Evolutionary conservation across 2,113 vertebrate species (phyloP), one percentile per base, ranked within the genome.

Genomic region (Pogonocichla stellata): DNA sequence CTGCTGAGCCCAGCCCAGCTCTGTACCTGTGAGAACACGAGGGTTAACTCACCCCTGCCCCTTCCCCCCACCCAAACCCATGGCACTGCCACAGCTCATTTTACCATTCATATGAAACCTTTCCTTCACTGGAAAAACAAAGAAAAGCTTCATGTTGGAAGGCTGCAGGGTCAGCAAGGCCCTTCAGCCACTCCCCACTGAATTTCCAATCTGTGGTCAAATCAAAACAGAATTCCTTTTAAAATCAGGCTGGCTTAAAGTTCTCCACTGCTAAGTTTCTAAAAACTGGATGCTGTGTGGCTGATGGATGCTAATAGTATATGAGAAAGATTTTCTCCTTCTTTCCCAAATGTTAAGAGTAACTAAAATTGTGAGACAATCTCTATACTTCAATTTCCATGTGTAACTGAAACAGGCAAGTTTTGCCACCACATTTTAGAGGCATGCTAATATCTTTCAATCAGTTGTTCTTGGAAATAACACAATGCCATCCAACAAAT

Each of bases 361-460:
- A 79, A 66, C 29, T 5, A 34, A 7, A 64, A 71, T 29, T 12
- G 31, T 7, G 18, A 79, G 57, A 58, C 10, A 71, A 72, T 38
- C 33, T 28, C 85, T 33, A 36, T 10, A 7, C 15, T 45, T 60
- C 33, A 5, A n/a, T 18, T 69, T 50, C 34, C 34, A 22, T 0
- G 1, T 11, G 31, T 53, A 64, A 53, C 7, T 1, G 0, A 88
- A 61, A 40, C 3, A n/a, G 4, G 9, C 12, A 54, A 79, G 31
- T n/a, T 50, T 50, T 38, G 29, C 18, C 4, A 2, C 48, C 9
- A 19, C 19, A 6, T 10, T 80, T 51, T 12, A 58, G 14, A 88
- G 26, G 12, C 40, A 38, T 29, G n/a, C 29, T 22, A 56, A 42
- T 16, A 10, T 13, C 10, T 15, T 57, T 42, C 38, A 12, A 28